Percentiles rank a stretch among this genome's conserved stretches.
Evolutionary conservation across 2,888 invertebrate genomes (phyloP).

Genomic region (Acanthosepion esculentum): DNA sequence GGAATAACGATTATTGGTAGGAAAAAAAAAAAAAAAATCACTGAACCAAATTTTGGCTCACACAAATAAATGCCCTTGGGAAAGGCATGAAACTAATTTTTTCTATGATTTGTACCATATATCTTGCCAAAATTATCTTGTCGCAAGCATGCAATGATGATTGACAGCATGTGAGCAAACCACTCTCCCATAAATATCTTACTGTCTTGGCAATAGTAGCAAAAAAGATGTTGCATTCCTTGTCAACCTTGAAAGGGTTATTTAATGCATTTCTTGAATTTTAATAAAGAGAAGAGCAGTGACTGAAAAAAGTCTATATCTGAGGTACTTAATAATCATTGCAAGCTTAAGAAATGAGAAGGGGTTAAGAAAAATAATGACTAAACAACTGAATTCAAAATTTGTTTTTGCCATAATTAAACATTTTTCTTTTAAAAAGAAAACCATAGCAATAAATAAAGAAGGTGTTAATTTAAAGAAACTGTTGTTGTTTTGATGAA

Average conservation of each 20-base stretch:
- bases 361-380: background rate
- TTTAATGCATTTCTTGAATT: background rate
- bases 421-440: background rate
- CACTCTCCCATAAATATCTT: background rate
- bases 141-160: too few relatives aligned
- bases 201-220: background rate
- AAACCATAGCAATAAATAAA: background rate
- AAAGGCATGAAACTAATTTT: background rate
- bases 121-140: too few relatives aligned
- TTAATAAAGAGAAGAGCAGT: background rate
- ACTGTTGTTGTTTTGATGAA: background rate
- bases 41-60: too few relatives aligned
- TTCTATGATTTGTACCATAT: background rate
- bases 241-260: background rate
- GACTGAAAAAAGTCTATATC: background rate
- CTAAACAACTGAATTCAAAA: background rate
- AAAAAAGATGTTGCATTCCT: background rate
- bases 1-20: too few relatives aligned
- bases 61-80: background rate
- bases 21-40: too few relatives aligned
- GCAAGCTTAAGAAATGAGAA: background rate
- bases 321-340: background rate
- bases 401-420: background rate
- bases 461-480: background rate
- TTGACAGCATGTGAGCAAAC: too few relatives aligned